Evolutionary conservation across 2,888 invertebrate species (phyloP).

Genomic region (Agapetus fuscipes): DNA sequence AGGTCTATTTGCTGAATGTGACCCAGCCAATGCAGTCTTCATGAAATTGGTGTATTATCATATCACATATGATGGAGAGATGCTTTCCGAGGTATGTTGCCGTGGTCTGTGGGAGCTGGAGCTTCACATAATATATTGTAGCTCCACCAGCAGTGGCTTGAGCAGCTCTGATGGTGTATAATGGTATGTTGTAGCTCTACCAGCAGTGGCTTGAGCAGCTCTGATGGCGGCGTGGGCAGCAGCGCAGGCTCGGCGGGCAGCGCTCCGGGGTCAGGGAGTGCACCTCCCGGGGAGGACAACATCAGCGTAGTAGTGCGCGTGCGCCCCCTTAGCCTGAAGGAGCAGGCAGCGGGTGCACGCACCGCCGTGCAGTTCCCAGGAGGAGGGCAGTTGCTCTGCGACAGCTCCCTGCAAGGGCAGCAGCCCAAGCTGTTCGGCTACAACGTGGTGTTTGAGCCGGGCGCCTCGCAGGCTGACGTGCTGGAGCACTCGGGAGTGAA

Average conservation of each 20-base stretch:
- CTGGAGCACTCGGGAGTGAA: constrained; percentile 86
- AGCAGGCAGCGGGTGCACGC: constrained; percentile 58
- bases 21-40: no score
- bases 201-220: constrained; percentile 35
- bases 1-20: no score
- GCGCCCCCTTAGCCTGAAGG: constrained; percentile 69
- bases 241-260: constrained; percentile 38
- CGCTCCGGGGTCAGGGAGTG: constrained; percentile 25
- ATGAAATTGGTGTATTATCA: no score
- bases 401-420: constrained; percentile 44
- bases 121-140: no score
- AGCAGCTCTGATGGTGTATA: constrained; percentile 35
- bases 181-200: constrained; percentile 14
- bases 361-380: constrained; percentile 77
- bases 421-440: constrained; percentile 86
- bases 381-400: constrained; percentile 74
- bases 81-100: no score
- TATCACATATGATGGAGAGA: no score
- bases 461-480: constrained; percentile 76
- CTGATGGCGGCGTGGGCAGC: constrained; percentile 37
- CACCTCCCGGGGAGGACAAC: constrained; percentile 57
- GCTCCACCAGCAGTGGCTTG: constrained; percentile 30
- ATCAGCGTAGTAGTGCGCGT: constrained; percentile 86
- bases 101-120: no score
- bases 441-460: constrained; percentile 90